Evolutionary conservation across 1,140 invertebrate genomes (phyloP).

Genomic region (Camponotus floridanus): DNA sequence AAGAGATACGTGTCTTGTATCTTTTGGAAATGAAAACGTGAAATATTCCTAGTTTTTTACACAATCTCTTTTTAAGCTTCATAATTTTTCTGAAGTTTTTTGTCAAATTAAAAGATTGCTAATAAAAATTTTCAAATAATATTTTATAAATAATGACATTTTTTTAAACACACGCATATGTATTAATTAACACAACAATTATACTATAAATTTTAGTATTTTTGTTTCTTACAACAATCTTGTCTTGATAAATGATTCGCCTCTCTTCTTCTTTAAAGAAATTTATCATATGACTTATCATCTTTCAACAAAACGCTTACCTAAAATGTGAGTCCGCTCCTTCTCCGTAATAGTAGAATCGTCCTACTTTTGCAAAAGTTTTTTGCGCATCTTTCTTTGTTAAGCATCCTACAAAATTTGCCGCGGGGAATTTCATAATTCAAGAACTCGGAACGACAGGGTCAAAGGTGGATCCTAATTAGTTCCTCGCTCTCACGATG

Average conservation of each 20-base stretch:
- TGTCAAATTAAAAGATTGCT: not conserved
- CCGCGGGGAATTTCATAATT: constrained; percentile 17
- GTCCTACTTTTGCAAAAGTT: constrained; percentile 41
- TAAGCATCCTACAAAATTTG: constrained; percentile 23
- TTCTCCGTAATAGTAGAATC: constrained; percentile 5
- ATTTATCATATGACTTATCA: constrained; percentile 16
- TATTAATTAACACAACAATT: not conserved
- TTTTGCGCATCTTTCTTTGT: not conserved
- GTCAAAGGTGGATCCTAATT: constrained; percentile 27
- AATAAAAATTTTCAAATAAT: constrained; percentile 2
- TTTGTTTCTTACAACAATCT: not conserved
- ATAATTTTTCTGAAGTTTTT: not conserved
- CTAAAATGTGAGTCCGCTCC: not conserved
- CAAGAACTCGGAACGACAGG: constrained; percentile 3
- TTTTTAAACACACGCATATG: not conserved
- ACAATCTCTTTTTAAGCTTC: not conserved
- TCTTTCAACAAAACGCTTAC: constrained; percentile 2
- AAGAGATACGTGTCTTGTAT: not conserved
- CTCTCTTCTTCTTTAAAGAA: not conserved
- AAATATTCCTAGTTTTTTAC: not conserved
- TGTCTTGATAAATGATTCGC: not conserved
- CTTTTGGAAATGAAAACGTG: not conserved
- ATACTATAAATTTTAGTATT: not conserved
- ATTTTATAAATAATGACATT: not conserved
- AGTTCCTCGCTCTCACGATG: not conserved